Evolutionary conservation across 2,888 invertebrate species (phyloP).

Genomic region (Nymphalis c-album): DNA sequence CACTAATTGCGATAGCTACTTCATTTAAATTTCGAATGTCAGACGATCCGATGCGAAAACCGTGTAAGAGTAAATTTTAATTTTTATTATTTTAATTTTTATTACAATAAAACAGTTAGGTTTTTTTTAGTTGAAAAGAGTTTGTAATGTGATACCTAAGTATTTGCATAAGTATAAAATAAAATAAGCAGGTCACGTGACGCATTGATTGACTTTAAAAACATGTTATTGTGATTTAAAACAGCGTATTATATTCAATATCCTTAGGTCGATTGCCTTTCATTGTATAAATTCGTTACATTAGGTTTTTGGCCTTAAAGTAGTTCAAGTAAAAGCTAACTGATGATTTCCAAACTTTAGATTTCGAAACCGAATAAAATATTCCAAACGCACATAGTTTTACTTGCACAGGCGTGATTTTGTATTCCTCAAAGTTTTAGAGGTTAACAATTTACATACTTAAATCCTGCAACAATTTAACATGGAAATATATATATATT

Average conservation of each 20-base stretch:
- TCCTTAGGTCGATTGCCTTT: slow-evolving; percentile 35
- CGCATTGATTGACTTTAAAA: slow-evolving; percentile 40
- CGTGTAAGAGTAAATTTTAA: slow-evolving; percentile 54
- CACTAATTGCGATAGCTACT: slow-evolving; percentile 81
- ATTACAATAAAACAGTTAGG: slow-evolving; percentile 4
- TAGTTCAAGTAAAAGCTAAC: slow-evolving; percentile 27
- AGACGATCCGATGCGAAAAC: slow-evolving; percentile 53
- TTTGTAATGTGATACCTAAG: neutral
- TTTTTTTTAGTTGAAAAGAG: slow-evolving; percentile 32
- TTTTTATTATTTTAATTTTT: slow-evolving; percentile 19
- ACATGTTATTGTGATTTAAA: slow-evolving; percentile 35
- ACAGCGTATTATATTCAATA: slow-evolving; percentile 35
- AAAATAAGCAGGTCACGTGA: slow-evolving; percentile 22
- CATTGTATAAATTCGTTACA: slow-evolving; percentile 26
- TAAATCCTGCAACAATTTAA: slow-evolving; percentile 4
- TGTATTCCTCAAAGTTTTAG: slow-evolving; percentile 13
- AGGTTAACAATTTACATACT: neutral
- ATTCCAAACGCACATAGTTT: slow-evolving; percentile 18
- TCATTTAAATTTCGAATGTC: slow-evolving; percentile 81
- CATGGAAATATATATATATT: neutral
- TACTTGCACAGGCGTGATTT: slow-evolving; percentile 9
- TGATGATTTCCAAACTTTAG: slow-evolving; percentile 25
- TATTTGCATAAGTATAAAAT: slow-evolving; percentile 10
- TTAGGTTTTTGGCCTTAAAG: slow-evolving; percentile 31
- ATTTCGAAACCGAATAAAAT: slow-evolving; percentile 25